Percentiles rank a stretch among this genome's conserved stretches.
Evolutionary conservation across 2,888 invertebrate species (phyloP).

Genomic region (Buathra laborator): DNA sequence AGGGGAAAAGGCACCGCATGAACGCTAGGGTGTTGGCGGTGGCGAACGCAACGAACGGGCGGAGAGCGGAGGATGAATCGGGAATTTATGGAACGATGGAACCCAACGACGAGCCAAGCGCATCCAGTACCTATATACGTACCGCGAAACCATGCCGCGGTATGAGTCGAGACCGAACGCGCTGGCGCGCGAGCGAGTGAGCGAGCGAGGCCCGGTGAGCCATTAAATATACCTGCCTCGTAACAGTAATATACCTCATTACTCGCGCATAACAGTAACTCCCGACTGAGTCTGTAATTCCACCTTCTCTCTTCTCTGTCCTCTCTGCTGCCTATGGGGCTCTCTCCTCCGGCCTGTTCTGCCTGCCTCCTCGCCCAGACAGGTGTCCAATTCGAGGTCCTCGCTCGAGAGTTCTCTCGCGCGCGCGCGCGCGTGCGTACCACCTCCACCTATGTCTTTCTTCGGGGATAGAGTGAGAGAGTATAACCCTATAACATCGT

Average conservation of each 20-base stretch:
- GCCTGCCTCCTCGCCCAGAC: slow-evolving; percentile 68
- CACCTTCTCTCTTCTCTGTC: slow-evolving; percentile 68
- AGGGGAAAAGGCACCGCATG: slow-evolving; percentile 40
- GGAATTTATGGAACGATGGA: slow-evolving; percentile 80
- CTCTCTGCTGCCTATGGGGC: slow-evolving; percentile 29
- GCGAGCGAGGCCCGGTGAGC: slow-evolving; percentile 70
- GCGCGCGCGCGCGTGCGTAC: slow-evolving; percentile 28
- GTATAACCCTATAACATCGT: slow-evolving; percentile 56
- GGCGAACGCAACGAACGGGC: slow-evolving; percentile 40
- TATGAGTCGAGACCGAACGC: slow-evolving; percentile 60
- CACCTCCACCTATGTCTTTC: slow-evolving; percentile 32
- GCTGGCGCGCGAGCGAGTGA: slow-evolving; percentile 49
- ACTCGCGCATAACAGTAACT: slow-evolving; percentile 80
- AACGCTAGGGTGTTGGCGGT: slow-evolving; percentile 50
- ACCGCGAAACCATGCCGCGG: slow-evolving; percentile 60
- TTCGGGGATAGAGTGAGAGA: slow-evolving; percentile 15
- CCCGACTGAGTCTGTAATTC: slow-evolving; percentile 76
- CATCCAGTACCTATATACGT: slow-evolving; percentile 49
- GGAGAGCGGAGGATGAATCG: slow-evolving; percentile 75
- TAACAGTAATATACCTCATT: slow-evolving; percentile 81
- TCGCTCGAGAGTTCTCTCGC: slow-evolving; percentile 30
- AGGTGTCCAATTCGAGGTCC: slow-evolving; percentile 75
- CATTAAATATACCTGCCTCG: slow-evolving; percentile 79
- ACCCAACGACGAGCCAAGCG: slow-evolving; percentile 64
- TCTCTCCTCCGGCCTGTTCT: slow-evolving; percentile 46